Evolutionary conservation across 2,113 vertebrate species (phyloP).

Genomic region (Gymnarchus niloticus): DNA sequence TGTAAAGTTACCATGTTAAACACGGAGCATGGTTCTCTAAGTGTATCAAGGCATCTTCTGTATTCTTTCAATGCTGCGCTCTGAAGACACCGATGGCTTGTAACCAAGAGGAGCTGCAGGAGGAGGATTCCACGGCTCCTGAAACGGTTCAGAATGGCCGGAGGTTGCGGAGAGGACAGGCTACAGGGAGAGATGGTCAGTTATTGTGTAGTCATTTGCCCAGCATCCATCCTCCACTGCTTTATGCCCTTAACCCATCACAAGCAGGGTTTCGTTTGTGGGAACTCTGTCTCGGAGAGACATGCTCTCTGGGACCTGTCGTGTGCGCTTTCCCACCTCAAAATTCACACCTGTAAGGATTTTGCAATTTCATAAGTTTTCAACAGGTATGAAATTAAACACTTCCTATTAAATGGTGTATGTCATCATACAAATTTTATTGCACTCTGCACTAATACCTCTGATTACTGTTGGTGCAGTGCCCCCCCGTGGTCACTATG

Average conservation of each 20-base stretch:
- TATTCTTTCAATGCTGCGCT: not conserved
- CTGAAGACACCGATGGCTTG: slow-evolving; percentile 31
- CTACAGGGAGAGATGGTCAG: slow-evolving; percentile 35
- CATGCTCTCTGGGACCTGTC: too few species aligned
- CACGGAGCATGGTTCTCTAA: not conserved
- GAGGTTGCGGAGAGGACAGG: slow-evolving; percentile 46
- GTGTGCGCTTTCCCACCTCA: too few species aligned
- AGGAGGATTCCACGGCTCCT: slow-evolving; percentile 23
- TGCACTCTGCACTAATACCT: too few species aligned
- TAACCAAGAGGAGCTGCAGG: slow-evolving; percentile 27
- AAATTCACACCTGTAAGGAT: too few species aligned
- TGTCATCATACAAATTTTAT: too few species aligned
- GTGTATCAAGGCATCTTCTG: not conserved
- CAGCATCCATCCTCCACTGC: not conserved
- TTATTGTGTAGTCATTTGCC: not conserved
- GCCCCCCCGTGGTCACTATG: too few species aligned
- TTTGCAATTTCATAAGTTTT: too few species aligned
- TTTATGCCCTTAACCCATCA: not conserved
- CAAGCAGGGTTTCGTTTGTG: too few species aligned
- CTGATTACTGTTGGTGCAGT: too few species aligned
- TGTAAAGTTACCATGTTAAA: not conserved
- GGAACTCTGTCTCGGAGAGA: too few species aligned
- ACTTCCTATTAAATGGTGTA: too few species aligned
- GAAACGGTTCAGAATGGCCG: slow-evolving; percentile 35
- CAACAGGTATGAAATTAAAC: too few species aligned